These are phyloP conservation scores for Spialia ferax DNA, from an alignment of 2,888 invertebrate genomes.

Conservation along the genomic window DNA sequence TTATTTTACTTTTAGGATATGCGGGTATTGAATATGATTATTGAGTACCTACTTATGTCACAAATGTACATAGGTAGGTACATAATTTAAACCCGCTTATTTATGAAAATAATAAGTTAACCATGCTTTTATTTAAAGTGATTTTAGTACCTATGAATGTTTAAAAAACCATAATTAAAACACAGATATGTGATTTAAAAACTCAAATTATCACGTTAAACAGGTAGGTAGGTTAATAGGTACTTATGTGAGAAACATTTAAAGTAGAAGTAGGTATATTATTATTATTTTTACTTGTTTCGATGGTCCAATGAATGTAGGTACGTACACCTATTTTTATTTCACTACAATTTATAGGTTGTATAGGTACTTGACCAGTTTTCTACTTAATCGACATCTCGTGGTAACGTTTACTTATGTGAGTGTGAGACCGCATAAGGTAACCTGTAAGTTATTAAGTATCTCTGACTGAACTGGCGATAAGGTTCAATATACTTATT, in stretches of 20 bases:
- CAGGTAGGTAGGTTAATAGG: too few relatives aligned
- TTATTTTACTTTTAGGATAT: slow-evolving; percentile 1
- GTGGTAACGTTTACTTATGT: not conserved
- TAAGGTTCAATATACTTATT: not conserved
- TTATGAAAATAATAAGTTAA: too few relatives aligned
- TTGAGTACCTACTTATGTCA: too few relatives aligned
- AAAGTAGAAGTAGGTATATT: too few relatives aligned
- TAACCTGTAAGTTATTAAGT: slow-evolving; percentile 4
- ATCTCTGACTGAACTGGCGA: not conserved
- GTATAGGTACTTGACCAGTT: slow-evolving; percentile 9
- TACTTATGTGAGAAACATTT: too few relatives aligned
- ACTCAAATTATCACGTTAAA: too few relatives aligned
- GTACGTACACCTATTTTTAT: not conserved
- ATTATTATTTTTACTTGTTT: too few relatives aligned
- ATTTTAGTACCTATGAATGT: too few relatives aligned
- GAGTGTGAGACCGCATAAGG: slow-evolving; percentile 1
- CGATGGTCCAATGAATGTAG: too few relatives aligned
- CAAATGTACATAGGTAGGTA: not conserved
- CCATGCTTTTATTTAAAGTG: too few relatives aligned
- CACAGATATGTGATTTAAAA: too few relatives aligned
- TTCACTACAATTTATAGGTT: slow-evolving; percentile 1
- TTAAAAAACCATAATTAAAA: too few relatives aligned
- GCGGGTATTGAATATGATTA: not conserved
- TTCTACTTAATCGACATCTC: slow-evolving; percentile 13
- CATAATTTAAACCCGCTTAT: not conserved